These are phyloP conservation scores for Phthorimaea operculella DNA, from an alignment of 1,140 invertebrate genomes.

Conservation along the genomic window DNA sequence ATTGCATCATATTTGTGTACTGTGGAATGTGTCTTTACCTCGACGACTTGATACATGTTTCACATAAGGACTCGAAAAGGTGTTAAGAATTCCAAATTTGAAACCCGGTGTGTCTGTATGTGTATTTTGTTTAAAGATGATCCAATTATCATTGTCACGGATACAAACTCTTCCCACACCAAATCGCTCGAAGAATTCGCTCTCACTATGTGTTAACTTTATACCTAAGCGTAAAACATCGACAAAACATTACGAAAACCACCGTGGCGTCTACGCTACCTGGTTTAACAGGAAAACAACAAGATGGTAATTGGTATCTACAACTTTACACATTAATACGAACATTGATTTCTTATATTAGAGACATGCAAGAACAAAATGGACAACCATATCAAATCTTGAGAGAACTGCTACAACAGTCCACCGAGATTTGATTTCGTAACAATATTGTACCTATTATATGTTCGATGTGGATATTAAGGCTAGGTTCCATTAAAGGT, in stretches of 20 bases:
- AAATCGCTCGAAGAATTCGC: constrained; percentile 59
- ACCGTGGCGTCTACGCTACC: constrained; percentile 38
- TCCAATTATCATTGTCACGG: constrained; percentile 7
- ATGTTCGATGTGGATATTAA: constrained; percentile 64
- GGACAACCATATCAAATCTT: constrained; percentile 22
- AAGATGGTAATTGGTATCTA: constrained; percentile 38
- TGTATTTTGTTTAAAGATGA: constrained; percentile 9
- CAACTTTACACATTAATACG: constrained; percentile 47
- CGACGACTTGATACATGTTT: neutral
- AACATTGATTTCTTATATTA: constrained; percentile 40
- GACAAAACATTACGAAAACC: constrained; percentile 47
- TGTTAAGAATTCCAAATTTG: no score
- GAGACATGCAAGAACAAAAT: constrained; percentile 56
- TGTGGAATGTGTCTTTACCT: neutral
- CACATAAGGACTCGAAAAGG: no score
- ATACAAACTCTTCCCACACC: constrained; percentile 10
- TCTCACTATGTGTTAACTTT: constrained; percentile 49
- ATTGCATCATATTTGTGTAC: constrained; percentile 5
- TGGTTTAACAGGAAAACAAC: constrained; percentile 51
- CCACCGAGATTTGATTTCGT: constrained; percentile 8
- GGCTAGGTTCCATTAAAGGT: constrained; percentile 55
- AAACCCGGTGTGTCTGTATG: neutral
- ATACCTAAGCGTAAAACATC: constrained; percentile 61
- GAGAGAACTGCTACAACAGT: neutral
- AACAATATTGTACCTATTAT: constrained; percentile 55